phyloP scores from a whole-genome alignment of 2,113 vertebrate species.

The Toxotes chatareus region DNA sequence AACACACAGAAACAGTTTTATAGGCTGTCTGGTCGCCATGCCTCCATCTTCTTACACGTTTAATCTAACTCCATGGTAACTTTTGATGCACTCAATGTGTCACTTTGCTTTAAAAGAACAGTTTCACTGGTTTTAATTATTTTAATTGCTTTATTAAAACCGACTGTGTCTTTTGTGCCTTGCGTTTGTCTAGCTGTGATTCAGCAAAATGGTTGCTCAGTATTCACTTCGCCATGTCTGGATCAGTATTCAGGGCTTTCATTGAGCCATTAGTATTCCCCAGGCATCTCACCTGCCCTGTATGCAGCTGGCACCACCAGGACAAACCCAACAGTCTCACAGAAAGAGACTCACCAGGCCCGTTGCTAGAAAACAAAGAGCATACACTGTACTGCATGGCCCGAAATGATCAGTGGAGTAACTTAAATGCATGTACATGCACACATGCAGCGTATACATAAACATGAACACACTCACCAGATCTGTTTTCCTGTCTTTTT shows the following conservation, averaged over 20 bases:
- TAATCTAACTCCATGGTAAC: slow-evolving; percentile 18
- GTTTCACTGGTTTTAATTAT: background rate
- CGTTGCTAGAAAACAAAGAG: slow-evolving; percentile 32
- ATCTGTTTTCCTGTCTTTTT: slow-evolving; percentile 49
- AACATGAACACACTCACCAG: slow-evolving; percentile 10
- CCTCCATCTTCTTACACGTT: background rate
- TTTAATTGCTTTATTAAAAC: slow-evolving; percentile 29
- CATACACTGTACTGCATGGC: background rate
- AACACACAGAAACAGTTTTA: slow-evolving; percentile 28
- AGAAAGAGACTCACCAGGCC: slow-evolving; percentile 27
- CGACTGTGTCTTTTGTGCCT: slow-evolving; percentile 5
- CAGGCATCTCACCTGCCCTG: slow-evolving; percentile 59
- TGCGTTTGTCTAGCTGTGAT: slow-evolving; percentile 67
- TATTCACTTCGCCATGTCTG: slow-evolving; percentile 66
- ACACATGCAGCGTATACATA: background rate
- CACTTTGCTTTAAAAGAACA: slow-evolving; percentile 14
- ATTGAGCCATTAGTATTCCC: slow-evolving; percentile 77
- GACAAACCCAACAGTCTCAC: slow-evolving; percentile 47
- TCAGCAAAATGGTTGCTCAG: slow-evolving; percentile 76
- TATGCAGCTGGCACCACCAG: slow-evolving; percentile 70
- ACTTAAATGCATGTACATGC: background rate
- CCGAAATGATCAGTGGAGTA: background rate
- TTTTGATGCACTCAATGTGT: slow-evolving; percentile 13
- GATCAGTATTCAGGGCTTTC: slow-evolving; percentile 64
- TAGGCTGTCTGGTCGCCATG: slow-evolving; percentile 8